Conservation (phyloP, 2,797 vertebrate species). For the Nasua narica region DNA sequence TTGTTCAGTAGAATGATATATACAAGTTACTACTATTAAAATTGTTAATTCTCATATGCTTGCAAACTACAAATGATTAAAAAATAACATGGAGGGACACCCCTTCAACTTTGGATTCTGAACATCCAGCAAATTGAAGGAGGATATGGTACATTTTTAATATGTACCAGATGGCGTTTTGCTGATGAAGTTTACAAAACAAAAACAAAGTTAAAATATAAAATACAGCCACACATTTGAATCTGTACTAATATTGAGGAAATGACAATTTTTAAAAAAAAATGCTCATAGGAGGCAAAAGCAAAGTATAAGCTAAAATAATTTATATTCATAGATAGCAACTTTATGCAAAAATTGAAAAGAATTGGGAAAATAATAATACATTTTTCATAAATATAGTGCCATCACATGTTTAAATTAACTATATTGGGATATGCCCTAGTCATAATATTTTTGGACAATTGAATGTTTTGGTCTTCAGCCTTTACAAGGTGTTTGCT, state of each 20-base stretch:
- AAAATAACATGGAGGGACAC: background rate
- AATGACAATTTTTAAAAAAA: conserved; percentile 73
- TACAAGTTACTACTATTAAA: background rate
- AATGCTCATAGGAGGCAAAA: conserved; percentile 54
- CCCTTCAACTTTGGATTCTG: conserved; percentile 45
- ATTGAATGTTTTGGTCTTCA: background rate
- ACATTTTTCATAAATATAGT: background rate
- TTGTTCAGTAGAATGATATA: background rate
- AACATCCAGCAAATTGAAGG: conserved; percentile 73
- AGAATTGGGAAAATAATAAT: background rate
- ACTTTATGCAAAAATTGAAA: background rate
- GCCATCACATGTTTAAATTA: background rate
- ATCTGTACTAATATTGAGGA: conserved; percentile 74
- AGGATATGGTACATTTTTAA: conserved; percentile 71
- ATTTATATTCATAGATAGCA: background rate
- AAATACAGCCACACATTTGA: conserved; percentile 74
- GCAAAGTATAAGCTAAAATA: conserved; percentile 38
- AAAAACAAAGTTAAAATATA: conserved; percentile 71
- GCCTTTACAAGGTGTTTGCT: background rate
- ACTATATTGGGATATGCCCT: background rate
- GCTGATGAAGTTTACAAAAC: conserved; percentile 61
- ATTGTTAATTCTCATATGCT: conserved; percentile 9
- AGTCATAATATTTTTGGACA: background rate
- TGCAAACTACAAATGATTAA: conserved; percentile 47
- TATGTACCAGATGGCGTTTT: conserved; percentile 75